Evolutionary conservation across 2,113 vertebrate genomes (phyloP).

Genomic region (Alethe diademata): DNA sequence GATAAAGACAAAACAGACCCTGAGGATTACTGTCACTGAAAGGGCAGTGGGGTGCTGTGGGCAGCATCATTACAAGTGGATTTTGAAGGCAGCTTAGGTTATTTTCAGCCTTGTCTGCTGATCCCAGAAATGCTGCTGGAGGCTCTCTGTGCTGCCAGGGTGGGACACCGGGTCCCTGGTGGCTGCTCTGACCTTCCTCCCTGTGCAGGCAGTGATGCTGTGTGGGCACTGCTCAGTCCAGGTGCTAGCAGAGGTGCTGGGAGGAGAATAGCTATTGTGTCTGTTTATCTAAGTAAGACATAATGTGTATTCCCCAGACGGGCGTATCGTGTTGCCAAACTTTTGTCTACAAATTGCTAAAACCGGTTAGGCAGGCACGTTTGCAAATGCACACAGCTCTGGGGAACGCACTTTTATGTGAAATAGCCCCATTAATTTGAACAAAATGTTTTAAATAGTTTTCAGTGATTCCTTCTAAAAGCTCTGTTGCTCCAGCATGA

Average conservation of each 20-base stretch:
- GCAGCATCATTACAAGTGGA: background rate
- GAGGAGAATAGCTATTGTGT: background rate
- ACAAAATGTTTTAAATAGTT: conserved; percentile 24
- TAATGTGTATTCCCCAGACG: background rate
- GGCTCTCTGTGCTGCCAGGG: background rate
- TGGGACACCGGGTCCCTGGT: accelerated
- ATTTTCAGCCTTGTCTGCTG: background rate
- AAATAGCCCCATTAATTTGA: conserved; percentile 57
- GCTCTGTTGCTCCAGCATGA: background rate
- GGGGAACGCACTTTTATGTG: background rate
- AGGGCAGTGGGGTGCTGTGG: background rate
- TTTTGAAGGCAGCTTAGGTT: background rate
- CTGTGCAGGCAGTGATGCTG: background rate
- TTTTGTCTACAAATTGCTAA: conserved; percentile 20
- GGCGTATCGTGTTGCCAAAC: background rate
- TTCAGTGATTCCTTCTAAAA: background rate
- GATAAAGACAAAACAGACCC: background rate
- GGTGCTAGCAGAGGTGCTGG: background rate
- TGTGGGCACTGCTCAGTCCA: background rate
- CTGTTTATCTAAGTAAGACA: background rate
- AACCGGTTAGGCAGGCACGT: background rate
- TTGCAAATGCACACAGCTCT: background rate
- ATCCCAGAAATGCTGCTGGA: background rate
- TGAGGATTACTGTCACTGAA: background rate
- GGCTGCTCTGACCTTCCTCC: background rate